Conservation (phyloP, 1,140 invertebrate genomes). For the Drosophila rufa region DNA sequence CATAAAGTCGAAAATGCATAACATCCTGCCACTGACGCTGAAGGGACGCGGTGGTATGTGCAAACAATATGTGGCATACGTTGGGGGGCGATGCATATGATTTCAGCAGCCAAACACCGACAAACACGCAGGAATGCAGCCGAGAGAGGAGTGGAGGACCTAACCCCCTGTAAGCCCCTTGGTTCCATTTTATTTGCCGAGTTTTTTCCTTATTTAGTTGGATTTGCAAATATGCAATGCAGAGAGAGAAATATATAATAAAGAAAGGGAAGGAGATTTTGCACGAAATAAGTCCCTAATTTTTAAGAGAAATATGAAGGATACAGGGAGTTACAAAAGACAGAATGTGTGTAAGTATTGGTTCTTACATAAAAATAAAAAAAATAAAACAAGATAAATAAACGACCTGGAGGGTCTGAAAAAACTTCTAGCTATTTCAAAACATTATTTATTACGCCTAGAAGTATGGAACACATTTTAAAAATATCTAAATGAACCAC, state of each 20-base stretch:
- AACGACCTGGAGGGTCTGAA: too few species aligned
- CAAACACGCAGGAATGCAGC: slow-evolving; percentile 15
- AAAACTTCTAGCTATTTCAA: too few species aligned
- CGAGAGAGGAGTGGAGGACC: not conserved
- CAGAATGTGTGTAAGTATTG: too few species aligned
- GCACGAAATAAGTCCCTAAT: too few species aligned
- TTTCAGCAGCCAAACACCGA: slow-evolving; percentile 47
- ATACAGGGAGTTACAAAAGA: too few species aligned
- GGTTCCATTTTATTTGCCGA: slow-evolving; percentile 50
- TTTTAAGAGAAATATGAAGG: too few species aligned
- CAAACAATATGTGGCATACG: slow-evolving; percentile 56
- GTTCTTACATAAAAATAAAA: not conserved
- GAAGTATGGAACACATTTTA: not conserved
- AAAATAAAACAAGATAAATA: too few species aligned
- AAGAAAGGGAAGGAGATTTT: not conserved
- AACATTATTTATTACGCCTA: not conserved
- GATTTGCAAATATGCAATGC: slow-evolving; percentile 30
- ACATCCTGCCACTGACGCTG: slow-evolving; percentile 20
- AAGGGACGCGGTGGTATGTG: not conserved
- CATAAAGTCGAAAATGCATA: slow-evolving; percentile 70
- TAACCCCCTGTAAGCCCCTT: slow-evolving; percentile 38
- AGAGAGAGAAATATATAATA: not conserved
- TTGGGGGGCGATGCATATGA: slow-evolving; percentile 46
- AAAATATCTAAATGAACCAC: too few species aligned
- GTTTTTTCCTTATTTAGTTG: slow-evolving; percentile 62